Evolutionary conservation across 1,140 invertebrate genomes (phyloP).

Genomic region (Liolophura sinensis): DNA sequence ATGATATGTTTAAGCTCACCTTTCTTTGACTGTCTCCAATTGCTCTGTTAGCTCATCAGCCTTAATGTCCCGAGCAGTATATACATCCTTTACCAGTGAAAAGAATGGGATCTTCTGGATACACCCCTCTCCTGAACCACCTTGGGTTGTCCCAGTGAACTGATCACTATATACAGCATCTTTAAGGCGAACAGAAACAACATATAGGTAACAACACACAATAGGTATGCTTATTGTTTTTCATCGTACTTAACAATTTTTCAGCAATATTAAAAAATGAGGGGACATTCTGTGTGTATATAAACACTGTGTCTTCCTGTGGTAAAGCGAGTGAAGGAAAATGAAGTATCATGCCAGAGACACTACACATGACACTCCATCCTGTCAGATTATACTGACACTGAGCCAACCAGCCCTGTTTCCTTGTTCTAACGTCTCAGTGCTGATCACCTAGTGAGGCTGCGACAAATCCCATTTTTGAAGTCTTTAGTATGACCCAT

Average conservation of each 20-base stretch:
- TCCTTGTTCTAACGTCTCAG: no score
- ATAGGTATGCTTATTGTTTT: background rate
- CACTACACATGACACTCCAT: no score
- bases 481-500: no score
- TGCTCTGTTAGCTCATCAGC: slow-evolving; percentile 47
- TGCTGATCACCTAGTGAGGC: no score
- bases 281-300: background rate
- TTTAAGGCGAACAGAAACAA: slow-evolving; percentile 18
- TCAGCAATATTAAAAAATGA: background rate
- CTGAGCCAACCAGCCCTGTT: no score
- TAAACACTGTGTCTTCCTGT: no score
- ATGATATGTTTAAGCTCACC: slow-evolving; percentile 24
- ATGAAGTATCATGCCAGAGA: no score
- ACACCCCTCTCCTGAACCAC: slow-evolving; percentile 7
- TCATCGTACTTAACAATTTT: background rate
- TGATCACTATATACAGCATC: slow-evolving; percentile 55
- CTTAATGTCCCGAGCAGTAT: slow-evolving; percentile 31
- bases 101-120: slow-evolving; percentile 50
- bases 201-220: background rate
- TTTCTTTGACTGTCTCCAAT: slow-evolving; percentile 48
- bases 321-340: no score
- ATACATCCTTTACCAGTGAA: slow-evolving; percentile 37
- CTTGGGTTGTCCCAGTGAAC: slow-evolving; percentile 29
- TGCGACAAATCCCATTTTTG: no score
- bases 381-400: no score